Percentiles rank a stretch among this genome's conserved stretches.
These are phyloP conservation scores for Hydrozoanthus gracilis DNA, from an alignment of 92 coral and sea anemone genomes.

Conservation along the genomic window DNA sequence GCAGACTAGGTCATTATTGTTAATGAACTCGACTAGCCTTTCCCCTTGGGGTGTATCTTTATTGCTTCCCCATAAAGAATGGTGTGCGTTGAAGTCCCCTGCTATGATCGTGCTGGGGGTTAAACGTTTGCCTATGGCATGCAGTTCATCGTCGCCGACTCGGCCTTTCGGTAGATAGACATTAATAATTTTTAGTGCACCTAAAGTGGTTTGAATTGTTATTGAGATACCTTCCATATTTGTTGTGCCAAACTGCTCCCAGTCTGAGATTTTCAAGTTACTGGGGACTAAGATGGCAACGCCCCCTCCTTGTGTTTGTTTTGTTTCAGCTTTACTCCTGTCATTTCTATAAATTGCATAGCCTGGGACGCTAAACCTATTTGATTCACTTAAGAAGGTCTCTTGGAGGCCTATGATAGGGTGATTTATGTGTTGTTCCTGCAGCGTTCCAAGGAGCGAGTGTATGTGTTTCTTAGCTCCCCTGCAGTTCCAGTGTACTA, in stretches of 20 bases:
- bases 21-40: neutral
- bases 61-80: neutral
- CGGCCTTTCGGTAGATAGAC: neutral
- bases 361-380: neutral
- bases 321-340: neutral
- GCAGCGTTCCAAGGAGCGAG: no score
- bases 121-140: neutral
- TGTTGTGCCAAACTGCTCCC: neutral
- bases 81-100: neutral
- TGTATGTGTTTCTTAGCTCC: no score
- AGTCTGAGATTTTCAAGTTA: neutral
- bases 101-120: neutral
- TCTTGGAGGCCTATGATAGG: slow-evolving; percentile 3
- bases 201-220: neutral
- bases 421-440: slow-evolving; percentile 5
- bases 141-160: neutral
- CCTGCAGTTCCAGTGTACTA: no score
- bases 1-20: neutral
- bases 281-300: neutral
- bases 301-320: neutral
- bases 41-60: neutral
- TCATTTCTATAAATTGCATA: neutral
- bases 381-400: neutral
- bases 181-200: neutral
- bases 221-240: neutral